These are phyloP conservation scores for Corythoichthys intestinalis DNA, from an alignment of 2,113 vertebrate genomes.

Conservation along the genomic window DNA sequence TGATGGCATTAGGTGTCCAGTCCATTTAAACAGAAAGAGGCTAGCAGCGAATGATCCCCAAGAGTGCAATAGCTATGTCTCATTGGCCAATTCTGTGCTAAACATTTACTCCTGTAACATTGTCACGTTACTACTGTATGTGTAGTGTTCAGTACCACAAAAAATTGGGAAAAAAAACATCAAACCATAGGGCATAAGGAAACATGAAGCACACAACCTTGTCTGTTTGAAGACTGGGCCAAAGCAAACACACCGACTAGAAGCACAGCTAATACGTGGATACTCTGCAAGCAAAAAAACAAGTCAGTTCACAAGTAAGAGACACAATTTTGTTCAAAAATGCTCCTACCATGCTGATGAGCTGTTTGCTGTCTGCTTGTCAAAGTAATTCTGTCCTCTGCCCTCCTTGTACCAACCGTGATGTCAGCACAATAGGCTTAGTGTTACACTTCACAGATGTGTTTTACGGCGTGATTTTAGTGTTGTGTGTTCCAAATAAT, in stretches of 20 bases:
- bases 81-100: too few species aligned
- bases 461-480: neutral
- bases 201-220: constrained; percentile 47
- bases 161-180: too few species aligned
- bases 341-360: constrained; percentile 53
- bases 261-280: constrained; percentile 26
- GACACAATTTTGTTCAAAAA: neutral
- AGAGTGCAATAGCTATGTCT: too few species aligned
- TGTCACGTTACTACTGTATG: too few species aligned
- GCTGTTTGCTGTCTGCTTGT: constrained; percentile 11
- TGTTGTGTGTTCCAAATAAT: too few species aligned
- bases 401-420: constrained; percentile 60
- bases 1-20: too few species aligned
- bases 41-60: too few species aligned
- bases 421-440: constrained; percentile 62
- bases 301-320: neutral
- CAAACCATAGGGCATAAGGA: too few species aligned
- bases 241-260: constrained; percentile 36
- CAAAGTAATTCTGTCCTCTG: constrained; percentile 44
- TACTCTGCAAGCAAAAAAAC: constrained; percentile 45
- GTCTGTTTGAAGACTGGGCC: constrained; percentile 29
- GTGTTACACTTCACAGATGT: constrained; percentile 24
- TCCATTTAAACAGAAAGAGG: too few species aligned
- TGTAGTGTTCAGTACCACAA: too few species aligned
- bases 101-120: too few species aligned